Conservation (phyloP, 2,888 invertebrate species). For the Ernsta delagoae region DNA sequence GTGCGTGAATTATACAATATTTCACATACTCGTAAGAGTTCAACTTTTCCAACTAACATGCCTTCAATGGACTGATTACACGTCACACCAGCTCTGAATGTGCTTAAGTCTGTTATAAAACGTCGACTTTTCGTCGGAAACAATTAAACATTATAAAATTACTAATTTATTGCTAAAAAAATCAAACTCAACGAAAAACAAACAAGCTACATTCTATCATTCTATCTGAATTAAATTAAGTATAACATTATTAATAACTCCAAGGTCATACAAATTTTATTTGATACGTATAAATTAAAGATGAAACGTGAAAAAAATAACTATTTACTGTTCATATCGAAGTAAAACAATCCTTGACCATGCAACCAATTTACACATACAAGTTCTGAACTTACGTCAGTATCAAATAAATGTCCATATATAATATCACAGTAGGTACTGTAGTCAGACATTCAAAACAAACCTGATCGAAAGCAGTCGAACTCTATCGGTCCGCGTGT, state of each 20-base stretch:
- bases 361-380: constrained; percentile 5
- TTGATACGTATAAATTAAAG: no score
- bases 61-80: constrained; percentile 30
- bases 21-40: constrained; percentile 14
- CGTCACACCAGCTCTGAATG: constrained; percentile 8
- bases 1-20: constrained; percentile 31
- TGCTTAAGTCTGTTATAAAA: constrained; percentile 12
- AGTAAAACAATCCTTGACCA: constrained; percentile 8
- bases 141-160: neutral
- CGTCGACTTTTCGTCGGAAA: neutral
- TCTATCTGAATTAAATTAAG: no score
- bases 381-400: constrained; percentile 7
- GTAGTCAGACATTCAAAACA: neutral
- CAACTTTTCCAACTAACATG: constrained; percentile 27
- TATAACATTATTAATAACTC: no score
- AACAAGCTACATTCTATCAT: no score
- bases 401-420: neutral
- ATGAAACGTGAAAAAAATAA: neutral
- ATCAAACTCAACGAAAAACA: no score
- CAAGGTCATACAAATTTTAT: no score
- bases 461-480: constrained; percentile 4
- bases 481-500: constrained; percentile 12
- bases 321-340: neutral
- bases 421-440: no score
- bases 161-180: no score